Evolutionary conservation across 1,140 invertebrate genomes (phyloP).

Genomic region (Bombus sibiricus): DNA sequence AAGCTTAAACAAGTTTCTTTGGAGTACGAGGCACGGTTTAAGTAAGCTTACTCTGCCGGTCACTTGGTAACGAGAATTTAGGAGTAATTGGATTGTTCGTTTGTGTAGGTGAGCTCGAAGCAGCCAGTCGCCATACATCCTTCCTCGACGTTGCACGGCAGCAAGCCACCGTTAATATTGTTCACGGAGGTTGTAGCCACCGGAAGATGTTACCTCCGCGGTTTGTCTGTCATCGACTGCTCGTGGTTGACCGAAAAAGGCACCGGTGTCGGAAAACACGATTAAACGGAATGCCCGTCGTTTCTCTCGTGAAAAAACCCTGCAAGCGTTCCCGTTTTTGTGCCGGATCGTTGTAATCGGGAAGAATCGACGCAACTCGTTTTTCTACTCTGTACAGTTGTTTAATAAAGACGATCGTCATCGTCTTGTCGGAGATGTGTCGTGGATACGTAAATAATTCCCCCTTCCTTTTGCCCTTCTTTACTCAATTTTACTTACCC

Average conservation of each 20-base stretch:
- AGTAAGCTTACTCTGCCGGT: slow-evolving; percentile 17
- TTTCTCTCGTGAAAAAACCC: neutral
- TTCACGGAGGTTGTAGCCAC: slow-evolving; percentile 96
- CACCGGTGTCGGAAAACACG: slow-evolving; percentile 23
- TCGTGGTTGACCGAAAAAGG: slow-evolving; percentile 86
- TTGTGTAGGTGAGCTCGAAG: slow-evolving; percentile 83
- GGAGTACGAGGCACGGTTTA: slow-evolving; percentile 38
- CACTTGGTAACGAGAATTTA: slow-evolving; percentile 47
- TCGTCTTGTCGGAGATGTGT: neutral
- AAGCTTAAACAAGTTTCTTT: slow-evolving; percentile 16
- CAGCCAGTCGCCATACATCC: slow-evolving; percentile 92
- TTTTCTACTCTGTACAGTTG: slow-evolving; percentile 24
- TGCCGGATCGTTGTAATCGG: neutral
- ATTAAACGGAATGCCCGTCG: neutral
- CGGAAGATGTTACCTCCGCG: slow-evolving; percentile 91
- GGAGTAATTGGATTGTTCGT: slow-evolving; percentile 51
- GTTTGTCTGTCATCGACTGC: slow-evolving; percentile 88
- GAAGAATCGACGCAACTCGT: neutral
- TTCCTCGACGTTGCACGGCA: slow-evolving; percentile 89
- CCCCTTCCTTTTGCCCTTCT: no score
- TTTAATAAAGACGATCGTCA: slow-evolving; percentile 31
- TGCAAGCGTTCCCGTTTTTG: fast-evolving
- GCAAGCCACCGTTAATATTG: slow-evolving; percentile 90
- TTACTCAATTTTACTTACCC: no score
- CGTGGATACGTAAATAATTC: neutral